Conservation (phyloP, 1,140 invertebrate species). For the Stenopsyche tienmushanensis region DNA sequence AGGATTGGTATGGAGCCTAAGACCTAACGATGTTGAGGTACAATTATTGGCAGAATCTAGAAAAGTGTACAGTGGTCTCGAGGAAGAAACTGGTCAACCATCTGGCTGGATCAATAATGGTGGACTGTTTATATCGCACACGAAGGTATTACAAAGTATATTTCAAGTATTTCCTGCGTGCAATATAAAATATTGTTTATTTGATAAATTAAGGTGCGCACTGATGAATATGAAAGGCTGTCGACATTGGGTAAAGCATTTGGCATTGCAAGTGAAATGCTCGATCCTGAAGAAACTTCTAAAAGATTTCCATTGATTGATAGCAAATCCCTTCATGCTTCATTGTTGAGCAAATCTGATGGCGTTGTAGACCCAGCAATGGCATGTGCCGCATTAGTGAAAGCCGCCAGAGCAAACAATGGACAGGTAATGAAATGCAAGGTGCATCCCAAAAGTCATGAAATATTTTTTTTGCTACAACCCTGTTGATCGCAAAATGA, state of each 20-base stretch:
- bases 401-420: conserved; percentile 62
- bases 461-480: too few species aligned
- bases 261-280: conserved; percentile 72
- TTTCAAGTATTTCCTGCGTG: too few species aligned
- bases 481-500: too few species aligned
- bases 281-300: conserved; percentile 70
- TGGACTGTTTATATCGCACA: conserved; percentile 81
- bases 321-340: conserved; percentile 69
- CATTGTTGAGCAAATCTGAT: conserved; percentile 78
- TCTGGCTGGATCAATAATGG: conserved; percentile 87
- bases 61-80: conserved; percentile 65
- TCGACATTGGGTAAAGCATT: conserved; percentile 75
- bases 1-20: conserved; percentile 80
- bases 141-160: conserved; percentile 61
- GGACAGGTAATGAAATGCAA: conserved; percentile 70
- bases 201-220: conserved; percentile 61
- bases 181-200: too few species aligned
- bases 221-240: conserved; percentile 83
- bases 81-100: conserved; percentile 76
- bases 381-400: conserved; percentile 72
- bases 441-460: too few species aligned
- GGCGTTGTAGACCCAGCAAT: conserved; percentile 81
- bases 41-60: conserved; percentile 70
- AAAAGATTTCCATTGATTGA: conserved; percentile 80
- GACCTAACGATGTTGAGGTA: conserved; percentile 81